Evolutionary conservation across 2,113 vertebrate species (phyloP).

Genomic region (Geothlypis trichas): DNA sequence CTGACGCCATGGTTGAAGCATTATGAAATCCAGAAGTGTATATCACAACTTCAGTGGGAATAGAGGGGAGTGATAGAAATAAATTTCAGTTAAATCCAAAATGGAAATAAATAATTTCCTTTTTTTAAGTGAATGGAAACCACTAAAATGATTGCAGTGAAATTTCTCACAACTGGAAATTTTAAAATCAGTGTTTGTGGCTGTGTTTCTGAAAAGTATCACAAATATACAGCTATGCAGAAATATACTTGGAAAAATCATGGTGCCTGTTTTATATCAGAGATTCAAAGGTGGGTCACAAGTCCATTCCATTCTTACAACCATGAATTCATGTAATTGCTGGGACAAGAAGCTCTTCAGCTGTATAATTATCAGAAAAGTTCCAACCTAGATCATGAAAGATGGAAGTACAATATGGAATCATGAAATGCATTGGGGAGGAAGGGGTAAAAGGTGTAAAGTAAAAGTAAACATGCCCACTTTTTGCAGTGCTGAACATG

Average conservation of each 20-base stretch:
- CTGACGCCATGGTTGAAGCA: not conserved
- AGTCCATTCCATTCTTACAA: not conserved
- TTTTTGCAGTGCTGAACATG: not conserved
- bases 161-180: not conserved
- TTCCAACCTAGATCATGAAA: not conserved
- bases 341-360: not conserved
- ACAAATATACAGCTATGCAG: not conserved
- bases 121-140: not conserved
- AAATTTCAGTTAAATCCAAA: not conserved
- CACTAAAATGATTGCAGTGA: not conserved
- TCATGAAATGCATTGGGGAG: not conserved
- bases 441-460: not conserved
- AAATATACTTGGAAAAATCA: not conserved
- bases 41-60: not conserved
- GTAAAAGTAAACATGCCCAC: not conserved
- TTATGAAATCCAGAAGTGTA: not conserved
- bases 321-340: not conserved
- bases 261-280: not conserved
- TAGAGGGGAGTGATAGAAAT: not conserved
- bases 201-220: not conserved
- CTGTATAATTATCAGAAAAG: not conserved
- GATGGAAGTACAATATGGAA: not conserved
- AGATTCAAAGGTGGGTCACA: not conserved
- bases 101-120: not conserved
- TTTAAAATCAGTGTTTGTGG: not conserved